Base-by-base conservation (phyloP, 2,113 vertebrate species). In the Eubucco bourcierii region DNA sequence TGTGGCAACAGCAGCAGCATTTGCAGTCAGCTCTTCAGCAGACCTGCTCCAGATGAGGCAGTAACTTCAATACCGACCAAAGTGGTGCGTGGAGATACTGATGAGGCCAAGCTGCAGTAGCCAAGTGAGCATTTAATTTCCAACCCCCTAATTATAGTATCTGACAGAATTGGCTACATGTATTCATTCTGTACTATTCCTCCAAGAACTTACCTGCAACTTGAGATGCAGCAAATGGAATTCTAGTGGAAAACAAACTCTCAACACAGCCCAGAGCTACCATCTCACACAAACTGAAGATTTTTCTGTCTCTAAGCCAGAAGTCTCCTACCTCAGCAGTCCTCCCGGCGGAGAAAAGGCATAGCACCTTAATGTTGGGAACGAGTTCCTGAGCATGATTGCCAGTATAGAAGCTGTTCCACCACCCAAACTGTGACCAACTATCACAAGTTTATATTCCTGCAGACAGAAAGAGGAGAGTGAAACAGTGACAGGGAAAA, bases 341-440 rank as follows among this genome's bases (percentile, higher is more conserved):
- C 99, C 99, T 85, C 99, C 98, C 96, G 99, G 99, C 70, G 99
- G 99, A 87, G 99, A 99, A 96, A 99, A 99, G 7, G 99, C 97
- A 0, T 98, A 99, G 67, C 99, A 99, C 73, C 95, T 96, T 53
- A 99, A 95, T 0, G 95, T 97, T 25, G 98, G 99, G 95, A 98
- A 98, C 34, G 98, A 82, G 24, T 87, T 97, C 76, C 96, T 98
- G 79, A 99, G 97, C 79, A 98, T 98, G 74, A 99, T 93, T 0
- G 99, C 98, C 74, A 99, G 78, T 58, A 99, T 68, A 0, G 99
- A 96, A 0, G 99, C 99, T 1, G 99, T 98, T 21, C 99, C 99
- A 0, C 98, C 99, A 0, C 99, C 99, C 94, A 99, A 97, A 91
- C 99, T 99, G 97, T 99, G 99, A n/a, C 99, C 99, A 14, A 98